Evolutionary conservation across 2,888 invertebrate genomes (phyloP).

Genomic region (Temnothorax ravouxi): DNA sequence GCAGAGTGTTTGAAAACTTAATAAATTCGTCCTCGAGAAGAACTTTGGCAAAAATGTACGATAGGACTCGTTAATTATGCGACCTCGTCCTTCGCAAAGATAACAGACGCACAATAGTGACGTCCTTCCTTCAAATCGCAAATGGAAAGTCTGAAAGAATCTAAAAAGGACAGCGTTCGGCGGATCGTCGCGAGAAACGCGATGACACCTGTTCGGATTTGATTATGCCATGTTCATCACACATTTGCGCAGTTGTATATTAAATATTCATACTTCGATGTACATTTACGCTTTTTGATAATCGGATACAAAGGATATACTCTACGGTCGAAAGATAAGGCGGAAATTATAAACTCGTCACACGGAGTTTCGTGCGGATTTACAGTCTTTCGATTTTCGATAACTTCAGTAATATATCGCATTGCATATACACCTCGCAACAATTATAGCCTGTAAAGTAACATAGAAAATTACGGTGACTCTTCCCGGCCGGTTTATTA

Average conservation of each 20-base stretch:
- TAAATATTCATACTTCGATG: background rate
- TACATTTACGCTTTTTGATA: conserved; percentile 3
- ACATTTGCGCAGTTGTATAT: conserved; percentile 12
- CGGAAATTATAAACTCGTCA: conserved; percentile 3
- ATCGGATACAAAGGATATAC: background rate
- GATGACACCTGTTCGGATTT: background rate
- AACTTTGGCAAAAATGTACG: conserved; percentile 47
- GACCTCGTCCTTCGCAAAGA: conserved; percentile 8
- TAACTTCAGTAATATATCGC: conserved; percentile 32
- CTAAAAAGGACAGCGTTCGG: background rate
- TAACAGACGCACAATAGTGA: background rate
- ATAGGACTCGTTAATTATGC: conserved; percentile 19
- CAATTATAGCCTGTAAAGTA: conserved; percentile 41
- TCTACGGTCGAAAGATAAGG: conserved; percentile 11
- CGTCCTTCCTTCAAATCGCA: background rate
- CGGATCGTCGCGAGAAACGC: background rate
- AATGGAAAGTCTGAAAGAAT: background rate
- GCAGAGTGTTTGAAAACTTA: conserved; percentile 44
- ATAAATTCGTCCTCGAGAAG: conserved; percentile 38
- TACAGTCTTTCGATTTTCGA: conserved; percentile 40
- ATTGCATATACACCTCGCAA: background rate
- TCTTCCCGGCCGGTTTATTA: conserved; percentile 54
- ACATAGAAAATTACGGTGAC: conserved; percentile 50
- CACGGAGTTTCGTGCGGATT: conserved; percentile 1
- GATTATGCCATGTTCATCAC: conserved; percentile 6